A percentile compares a stretch with the other conserved stretches of the same genome.
phyloP scores from a whole-genome alignment of 2,113 vertebrate genomes.

The Mus spicilegus region DNA sequence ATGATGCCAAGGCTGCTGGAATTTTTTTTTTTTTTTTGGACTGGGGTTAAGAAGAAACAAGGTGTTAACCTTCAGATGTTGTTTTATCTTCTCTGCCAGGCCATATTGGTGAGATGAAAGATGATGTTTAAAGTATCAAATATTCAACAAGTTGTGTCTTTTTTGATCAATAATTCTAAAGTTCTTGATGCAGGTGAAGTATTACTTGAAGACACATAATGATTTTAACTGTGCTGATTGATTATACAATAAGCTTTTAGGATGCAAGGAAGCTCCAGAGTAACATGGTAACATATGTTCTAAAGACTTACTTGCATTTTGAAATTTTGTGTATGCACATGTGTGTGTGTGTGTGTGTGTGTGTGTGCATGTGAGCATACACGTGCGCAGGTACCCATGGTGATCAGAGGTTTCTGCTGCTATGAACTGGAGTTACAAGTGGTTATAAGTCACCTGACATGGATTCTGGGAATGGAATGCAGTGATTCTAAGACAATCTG shows the following conservation, averaged over 20 bases:
- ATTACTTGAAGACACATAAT: neutral
- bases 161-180: neutral
- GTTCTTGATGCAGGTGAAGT: neutral
- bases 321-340: too few species aligned
- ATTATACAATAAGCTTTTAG: neutral
- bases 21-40: too few species aligned
- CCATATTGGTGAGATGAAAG: neutral
- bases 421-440: neutral
- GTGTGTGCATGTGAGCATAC: neutral
- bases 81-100: neutral
- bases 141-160: neutral
- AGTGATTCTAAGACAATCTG: neutral
- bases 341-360: neutral
- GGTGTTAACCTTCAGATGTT: neutral
- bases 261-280: neutral
- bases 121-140: neutral
- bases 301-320: neutral
- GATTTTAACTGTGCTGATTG: neutral
- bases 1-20: neutral
- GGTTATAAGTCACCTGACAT: neutral
- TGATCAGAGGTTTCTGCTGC: neutral
- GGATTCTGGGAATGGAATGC: neutral
- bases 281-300: neutral
- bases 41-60: too few species aligned
- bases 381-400: neutral